Base-by-base conservation (phyloP, 1,140 invertebrate species). In the Drosophila punjabiensis region DNA sequence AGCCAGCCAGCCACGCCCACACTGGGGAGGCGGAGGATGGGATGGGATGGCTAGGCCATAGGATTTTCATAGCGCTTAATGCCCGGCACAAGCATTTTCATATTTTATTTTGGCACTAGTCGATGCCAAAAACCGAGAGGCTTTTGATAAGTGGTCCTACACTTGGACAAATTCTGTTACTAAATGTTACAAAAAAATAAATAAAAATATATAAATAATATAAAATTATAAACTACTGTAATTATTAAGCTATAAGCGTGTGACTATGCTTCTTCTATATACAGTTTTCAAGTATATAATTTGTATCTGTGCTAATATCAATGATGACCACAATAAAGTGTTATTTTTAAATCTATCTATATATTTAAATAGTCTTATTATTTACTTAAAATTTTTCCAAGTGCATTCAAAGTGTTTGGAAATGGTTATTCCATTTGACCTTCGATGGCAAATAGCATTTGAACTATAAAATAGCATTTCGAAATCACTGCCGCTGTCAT, bases 71-170 rank as follows among this genome's bases (percentile, higher is more conserved):
- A 53, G 75, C 71, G 63, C 52, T 76, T 76, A 66, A 76, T 76
- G 53, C 45, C 55, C 41, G 61, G 71, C 71, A 47, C 74, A 66
- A 67, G 68, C 66, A 82, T 79, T 87, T 87, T 88, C 80, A 87
- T 87, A 87, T 82, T 87, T 87, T 87, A 87, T 87, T 24, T 86
- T 79, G 68, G 66, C 78, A 13, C 77, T 69, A 61, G 62, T 52
- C 59, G 60, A 68, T 78, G 67, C 66, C 81, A 80, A 74, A 83
- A 66, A 69, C 67, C 66, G 20, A 71, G 63, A 28, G 35, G 28
- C 65, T 28, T 28, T 67, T 65, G 70, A 79, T 87, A 87, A 82
- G 66, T 82, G 83, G 70, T 9, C 52, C 41, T 16, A n/a, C 39
- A 48, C 20, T 53, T 18, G 9, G 24, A n/a, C 1, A 28, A 33